Conservation (phyloP, 2,113 vertebrate genomes). For the Grus americana region DNA sequence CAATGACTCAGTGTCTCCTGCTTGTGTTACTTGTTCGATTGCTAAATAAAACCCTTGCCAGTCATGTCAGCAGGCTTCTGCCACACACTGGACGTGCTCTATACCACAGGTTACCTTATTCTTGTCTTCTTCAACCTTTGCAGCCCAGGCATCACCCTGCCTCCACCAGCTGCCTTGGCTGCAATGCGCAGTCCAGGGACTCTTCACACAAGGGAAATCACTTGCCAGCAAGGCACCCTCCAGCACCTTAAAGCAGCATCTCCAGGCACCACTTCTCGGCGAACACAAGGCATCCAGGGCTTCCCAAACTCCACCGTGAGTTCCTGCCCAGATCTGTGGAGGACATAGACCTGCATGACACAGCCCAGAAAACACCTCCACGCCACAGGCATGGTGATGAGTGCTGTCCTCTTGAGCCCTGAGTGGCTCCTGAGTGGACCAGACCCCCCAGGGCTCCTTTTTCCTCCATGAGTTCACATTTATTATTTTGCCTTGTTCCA, state of each 20-base stretch:
- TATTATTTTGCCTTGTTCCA: neutral
- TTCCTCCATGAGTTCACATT: neutral
- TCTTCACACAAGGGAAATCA: neutral
- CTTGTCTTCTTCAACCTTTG: neutral
- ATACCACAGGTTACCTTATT: neutral
- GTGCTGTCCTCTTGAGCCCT: neutral
- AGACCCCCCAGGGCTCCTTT: neutral
- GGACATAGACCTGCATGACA: neutral
- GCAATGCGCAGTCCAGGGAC: neutral
- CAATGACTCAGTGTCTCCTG: neutral
- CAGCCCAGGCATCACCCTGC: neutral
- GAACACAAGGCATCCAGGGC: neutral
- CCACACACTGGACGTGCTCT: neutral
- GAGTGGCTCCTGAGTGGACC: neutral
- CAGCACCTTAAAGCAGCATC: neutral
- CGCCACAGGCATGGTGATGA: accelerated
- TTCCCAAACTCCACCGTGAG: neutral
- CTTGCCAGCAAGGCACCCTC: neutral
- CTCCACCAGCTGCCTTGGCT: neutral
- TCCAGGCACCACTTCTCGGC: neutral
- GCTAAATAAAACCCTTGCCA: neutral
- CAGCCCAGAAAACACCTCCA: neutral
- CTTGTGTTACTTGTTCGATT: neutral
- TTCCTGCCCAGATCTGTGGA: neutral
- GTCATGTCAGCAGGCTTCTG: neutral